Conservation (phyloP, 1,140 invertebrate genomes). For the Drosophila saltans region DNA sequence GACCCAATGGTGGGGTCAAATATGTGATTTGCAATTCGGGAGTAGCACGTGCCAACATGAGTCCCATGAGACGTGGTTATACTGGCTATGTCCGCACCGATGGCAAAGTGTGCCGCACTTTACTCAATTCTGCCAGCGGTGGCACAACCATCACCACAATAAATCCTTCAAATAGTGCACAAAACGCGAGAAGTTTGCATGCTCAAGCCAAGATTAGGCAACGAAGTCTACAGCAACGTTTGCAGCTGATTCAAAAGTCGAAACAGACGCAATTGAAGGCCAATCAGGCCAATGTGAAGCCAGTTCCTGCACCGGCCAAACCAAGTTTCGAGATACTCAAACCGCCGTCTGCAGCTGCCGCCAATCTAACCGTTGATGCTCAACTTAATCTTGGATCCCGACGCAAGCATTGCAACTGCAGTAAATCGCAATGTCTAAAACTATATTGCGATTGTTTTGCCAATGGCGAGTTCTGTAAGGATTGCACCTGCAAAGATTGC, state of each 20-base stretch:
- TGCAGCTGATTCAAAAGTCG: constrained; percentile 27
- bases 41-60: constrained; percentile 41
- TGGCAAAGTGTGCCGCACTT: constrained; percentile 33
- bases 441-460: constrained; percentile 99
- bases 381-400: constrained; percentile 47
- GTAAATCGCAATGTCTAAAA: constrained; percentile 99
- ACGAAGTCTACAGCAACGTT: constrained; percentile 46
- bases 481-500: constrained; percentile 99
- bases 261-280: constrained; percentile 19
- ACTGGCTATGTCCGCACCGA: constrained; percentile 49
- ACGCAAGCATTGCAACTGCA: constrained; percentile 94
- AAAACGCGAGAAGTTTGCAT: constrained; percentile 50
- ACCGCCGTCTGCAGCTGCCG: constrained; percentile 19
- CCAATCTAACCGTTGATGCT: constrained; percentile 37
- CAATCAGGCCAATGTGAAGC: constrained; percentile 13
- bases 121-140: constrained; percentile 24
- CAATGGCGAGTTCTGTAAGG: constrained; percentile 99
- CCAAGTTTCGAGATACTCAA: constrained; percentile 63
- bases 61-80: constrained; percentile 59
- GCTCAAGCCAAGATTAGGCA: constrained; percentile 56
- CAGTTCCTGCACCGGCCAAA: constrained; percentile 34
- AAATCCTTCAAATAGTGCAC: constrained; percentile 27
- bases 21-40: constrained; percentile 64
- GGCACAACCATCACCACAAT: constrained; percentile 34
- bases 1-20: constrained; percentile 50